Conservation (phyloP, 2,113 vertebrate species). For the Notothenia coriiceps region DNA sequence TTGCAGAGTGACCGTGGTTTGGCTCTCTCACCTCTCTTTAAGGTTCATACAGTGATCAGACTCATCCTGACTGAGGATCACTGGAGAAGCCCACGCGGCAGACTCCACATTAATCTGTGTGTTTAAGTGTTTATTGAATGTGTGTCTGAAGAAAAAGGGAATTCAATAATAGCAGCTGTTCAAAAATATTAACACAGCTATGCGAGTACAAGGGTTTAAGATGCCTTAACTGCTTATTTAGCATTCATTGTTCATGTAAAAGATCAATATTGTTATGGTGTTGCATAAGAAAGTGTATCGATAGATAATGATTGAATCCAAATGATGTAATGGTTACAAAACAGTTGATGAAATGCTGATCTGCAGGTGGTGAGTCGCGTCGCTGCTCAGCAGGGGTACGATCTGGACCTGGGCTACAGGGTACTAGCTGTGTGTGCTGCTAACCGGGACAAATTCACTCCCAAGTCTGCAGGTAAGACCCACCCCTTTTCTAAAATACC, state of each 20-base stretch:
- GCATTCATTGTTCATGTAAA: conserved; percentile 50
- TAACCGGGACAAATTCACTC: conserved; percentile 99
- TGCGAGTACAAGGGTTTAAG: conserved; percentile 40
- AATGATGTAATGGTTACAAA: neutral
- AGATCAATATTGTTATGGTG: neutral
- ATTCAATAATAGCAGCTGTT: conserved; percentile 25
- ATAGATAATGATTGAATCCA: neutral
- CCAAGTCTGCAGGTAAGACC: conserved; percentile 97
- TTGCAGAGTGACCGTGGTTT: conserved; percentile 54
- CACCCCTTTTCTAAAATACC: neutral
- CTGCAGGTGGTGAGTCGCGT: conserved; percentile 97
- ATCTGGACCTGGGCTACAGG: conserved; percentile 98
- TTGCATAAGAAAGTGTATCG: neutral
- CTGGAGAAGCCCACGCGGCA: conserved; percentile 55
- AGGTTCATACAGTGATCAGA: conserved; percentile 54
- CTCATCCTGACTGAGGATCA: conserved; percentile 51
- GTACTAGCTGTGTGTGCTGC: conserved; percentile 98
- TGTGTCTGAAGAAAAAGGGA: conserved; percentile 24
- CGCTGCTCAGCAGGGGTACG: conserved; percentile 97
- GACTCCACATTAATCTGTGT: conserved; percentile 65
- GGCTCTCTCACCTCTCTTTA: conserved; percentile 45
- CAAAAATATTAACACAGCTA: conserved; percentile 48
- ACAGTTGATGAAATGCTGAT: neutral
- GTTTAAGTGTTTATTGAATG: neutral
- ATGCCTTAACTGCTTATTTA: conserved; percentile 38